phyloP scores from a whole-genome alignment of 2,113 vertebrate genomes.

The Gavia stellata region DNA sequence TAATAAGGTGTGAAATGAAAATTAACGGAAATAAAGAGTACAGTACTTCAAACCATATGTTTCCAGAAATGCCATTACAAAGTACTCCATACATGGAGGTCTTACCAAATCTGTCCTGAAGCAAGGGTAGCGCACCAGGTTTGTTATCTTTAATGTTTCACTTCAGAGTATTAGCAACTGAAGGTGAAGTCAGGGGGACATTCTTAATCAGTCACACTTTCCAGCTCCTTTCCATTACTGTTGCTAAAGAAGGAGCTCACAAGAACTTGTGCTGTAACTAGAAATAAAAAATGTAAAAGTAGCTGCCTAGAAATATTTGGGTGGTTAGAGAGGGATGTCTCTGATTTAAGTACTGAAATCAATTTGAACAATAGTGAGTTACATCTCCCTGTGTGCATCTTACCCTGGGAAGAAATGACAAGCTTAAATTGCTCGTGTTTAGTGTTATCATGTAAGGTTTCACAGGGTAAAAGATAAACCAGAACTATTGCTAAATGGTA shows the following conservation, averaged over 20 bases:
- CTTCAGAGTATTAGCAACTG: neutral
- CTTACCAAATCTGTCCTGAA: neutral
- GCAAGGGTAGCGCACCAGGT: neutral
- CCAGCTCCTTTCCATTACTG: neutral
- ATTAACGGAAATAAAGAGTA: neutral
- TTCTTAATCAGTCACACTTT: neutral
- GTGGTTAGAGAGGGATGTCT: neutral
- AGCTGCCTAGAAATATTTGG: neutral
- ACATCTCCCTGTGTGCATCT: neutral
- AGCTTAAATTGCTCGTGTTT: slow-evolving; percentile 6
- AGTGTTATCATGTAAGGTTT: slow-evolving; percentile 1
- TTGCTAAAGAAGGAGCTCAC: neutral
- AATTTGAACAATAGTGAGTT: neutral
- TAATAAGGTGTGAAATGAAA: neutral
- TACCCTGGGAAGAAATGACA: neutral
- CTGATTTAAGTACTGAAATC: neutral
- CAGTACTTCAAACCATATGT: neutral
- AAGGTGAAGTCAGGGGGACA: neutral
- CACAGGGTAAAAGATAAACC: slow-evolving; percentile 4
- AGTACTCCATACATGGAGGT: neutral
- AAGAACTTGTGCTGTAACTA: neutral
- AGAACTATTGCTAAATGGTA: slow-evolving; percentile 46
- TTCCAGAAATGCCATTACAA: neutral
- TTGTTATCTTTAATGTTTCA: neutral
- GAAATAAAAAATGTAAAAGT: neutral